Evolutionary conservation across 2,113 vertebrate genomes (phyloP).

Genomic region (Erpornis zantholeuca): DNA sequence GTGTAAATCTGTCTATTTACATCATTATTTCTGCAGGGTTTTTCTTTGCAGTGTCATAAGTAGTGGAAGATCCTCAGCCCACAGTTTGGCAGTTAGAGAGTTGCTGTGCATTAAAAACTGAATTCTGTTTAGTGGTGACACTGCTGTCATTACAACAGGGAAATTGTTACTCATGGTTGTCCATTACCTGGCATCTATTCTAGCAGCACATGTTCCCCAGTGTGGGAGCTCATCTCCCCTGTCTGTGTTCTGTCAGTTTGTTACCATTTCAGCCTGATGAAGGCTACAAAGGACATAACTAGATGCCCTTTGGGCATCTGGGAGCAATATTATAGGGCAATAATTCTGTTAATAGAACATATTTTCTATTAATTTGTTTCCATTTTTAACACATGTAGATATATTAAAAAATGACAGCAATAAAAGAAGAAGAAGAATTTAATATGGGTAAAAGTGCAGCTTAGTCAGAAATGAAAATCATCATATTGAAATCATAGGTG

Average conservation of each 20-base stretch:
- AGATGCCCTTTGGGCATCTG: background rate
- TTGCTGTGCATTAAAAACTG: background rate
- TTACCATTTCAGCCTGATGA: background rate
- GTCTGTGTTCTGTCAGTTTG: background rate
- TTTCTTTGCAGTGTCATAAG: background rate
- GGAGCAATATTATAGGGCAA: background rate
- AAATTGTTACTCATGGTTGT: background rate
- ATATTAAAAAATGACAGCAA: background rate
- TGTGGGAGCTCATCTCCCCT: background rate
- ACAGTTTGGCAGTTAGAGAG: background rate
- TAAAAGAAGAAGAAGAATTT: slow-evolving; percentile 5
- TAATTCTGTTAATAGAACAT: background rate
- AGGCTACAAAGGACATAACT: background rate
- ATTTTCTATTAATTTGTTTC: background rate
- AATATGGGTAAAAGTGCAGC: background rate
- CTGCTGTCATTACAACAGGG: background rate
- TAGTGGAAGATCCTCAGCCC: background rate
- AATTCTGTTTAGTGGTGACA: background rate
- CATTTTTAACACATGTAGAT: background rate
- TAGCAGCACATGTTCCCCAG: background rate
- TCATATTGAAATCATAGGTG: background rate
- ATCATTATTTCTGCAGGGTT: background rate
- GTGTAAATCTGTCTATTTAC: background rate
- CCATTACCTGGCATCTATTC: background rate
- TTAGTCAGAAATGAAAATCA: background rate